Evolutionary conservation across 2,888 invertebrate genomes (phyloP).

Genomic region (Sminthurinus aureus): DNA sequence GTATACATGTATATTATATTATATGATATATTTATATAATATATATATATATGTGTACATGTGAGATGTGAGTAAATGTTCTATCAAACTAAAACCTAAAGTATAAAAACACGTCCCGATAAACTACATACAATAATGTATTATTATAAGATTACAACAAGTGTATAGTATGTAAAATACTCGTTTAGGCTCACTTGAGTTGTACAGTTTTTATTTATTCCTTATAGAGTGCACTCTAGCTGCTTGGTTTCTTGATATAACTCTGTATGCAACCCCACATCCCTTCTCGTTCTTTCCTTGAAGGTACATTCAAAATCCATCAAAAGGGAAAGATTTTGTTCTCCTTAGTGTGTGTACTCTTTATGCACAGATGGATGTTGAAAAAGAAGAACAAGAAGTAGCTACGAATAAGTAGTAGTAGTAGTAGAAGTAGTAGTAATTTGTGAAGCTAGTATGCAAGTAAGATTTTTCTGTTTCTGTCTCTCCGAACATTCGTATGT

Average conservation of each 20-base stretch:
- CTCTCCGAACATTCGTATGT: too few relatives aligned
- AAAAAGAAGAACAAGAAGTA: too few relatives aligned
- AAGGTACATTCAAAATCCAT: not conserved
- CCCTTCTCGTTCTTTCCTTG: not conserved
- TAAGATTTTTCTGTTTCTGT: slow-evolving; percentile 24
- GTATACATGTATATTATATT: not conserved
- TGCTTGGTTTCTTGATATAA: slow-evolving; percentile 1
- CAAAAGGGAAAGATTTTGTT: slow-evolving; percentile 16
- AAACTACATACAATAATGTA: too few relatives aligned
- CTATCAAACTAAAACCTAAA: too few relatives aligned
- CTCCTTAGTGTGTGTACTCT: not conserved
- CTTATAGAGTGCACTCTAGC: not conserved
- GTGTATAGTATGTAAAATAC: not conserved
- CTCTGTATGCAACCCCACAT: not conserved
- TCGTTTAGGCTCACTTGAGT: not conserved
- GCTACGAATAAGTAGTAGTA: too few relatives aligned
- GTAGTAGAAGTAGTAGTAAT: slow-evolving; percentile 33
- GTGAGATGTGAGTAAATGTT: too few relatives aligned
- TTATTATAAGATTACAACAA: too few relatives aligned
- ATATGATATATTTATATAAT: not conserved
- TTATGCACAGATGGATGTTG: slow-evolving; percentile 23
- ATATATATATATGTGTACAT: not conserved
- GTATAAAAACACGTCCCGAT: too few relatives aligned
- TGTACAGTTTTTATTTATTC: not conserved
- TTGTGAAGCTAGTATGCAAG: slow-evolving; percentile 37